A percentile compares a stretch with the other conserved stretches of the same genome.
Evolutionary conservation across 2,797 vertebrate genomes (phyloP).

Genomic region (Micropoecilia bifurca): DNA sequence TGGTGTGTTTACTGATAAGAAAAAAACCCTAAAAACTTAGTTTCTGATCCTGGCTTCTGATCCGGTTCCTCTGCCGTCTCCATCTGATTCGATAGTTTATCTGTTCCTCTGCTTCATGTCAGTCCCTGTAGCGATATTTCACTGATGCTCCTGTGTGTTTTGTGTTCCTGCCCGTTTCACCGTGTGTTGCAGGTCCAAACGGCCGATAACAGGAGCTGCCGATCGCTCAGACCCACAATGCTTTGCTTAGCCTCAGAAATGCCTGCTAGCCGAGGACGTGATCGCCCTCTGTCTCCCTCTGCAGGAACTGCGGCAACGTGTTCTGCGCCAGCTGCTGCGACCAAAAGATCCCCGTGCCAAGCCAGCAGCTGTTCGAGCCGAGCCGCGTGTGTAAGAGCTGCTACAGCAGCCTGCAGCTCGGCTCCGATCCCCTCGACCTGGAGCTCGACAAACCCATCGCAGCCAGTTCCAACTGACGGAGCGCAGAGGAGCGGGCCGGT

Average conservation of each 20-base stretch:
- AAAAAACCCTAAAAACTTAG: not conserved
- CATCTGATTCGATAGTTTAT: constrained; percentile 25
- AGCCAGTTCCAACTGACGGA: constrained; percentile 90
- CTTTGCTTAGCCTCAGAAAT: not conserved
- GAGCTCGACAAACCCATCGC: constrained; percentile 95
- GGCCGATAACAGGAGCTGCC: not conserved
- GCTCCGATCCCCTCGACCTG: constrained; percentile 82
- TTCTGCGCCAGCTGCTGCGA: constrained; percentile 98
- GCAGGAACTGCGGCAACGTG: constrained; percentile 97
- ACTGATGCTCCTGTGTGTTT: not conserved
- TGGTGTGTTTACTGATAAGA: not conserved
- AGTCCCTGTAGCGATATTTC: constrained; percentile 11
- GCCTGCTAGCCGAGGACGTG: constrained; percentile 28
- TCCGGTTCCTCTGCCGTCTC: not conserved
- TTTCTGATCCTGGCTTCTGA: not conserved
- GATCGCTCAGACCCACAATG: not conserved
- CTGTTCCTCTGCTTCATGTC: constrained; percentile 10
- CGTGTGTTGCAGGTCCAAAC: constrained; percentile 14
- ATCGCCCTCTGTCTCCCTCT: constrained; percentile 36
- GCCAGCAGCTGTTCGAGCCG: constrained; percentile 97
- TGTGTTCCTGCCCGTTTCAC: constrained; percentile 13
- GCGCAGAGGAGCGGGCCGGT: constrained; percentile 10
- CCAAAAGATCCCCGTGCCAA: constrained; percentile 98
- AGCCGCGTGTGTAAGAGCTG: constrained; percentile 94
- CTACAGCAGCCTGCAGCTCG: constrained; percentile 89